Conservation (phyloP, 1,140 invertebrate species). For the Trichoplusia ni region DNA sequence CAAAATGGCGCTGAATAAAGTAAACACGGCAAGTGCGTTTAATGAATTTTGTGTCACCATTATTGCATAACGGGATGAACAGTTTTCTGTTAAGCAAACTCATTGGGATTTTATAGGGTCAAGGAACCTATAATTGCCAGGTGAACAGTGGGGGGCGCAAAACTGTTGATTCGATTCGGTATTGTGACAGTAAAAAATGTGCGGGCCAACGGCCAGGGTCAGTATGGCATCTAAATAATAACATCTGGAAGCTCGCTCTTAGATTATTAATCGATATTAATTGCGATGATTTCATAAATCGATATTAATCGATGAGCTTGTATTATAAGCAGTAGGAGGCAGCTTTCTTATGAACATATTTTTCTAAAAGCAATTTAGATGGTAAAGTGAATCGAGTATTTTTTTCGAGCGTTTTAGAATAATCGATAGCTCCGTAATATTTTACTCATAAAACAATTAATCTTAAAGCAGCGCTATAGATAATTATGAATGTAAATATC, state of each 20-base stretch:
- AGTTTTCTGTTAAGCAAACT: conserved; percentile 28
- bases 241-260: not conserved
- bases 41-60: conserved; percentile 27
- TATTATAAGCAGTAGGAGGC: too few relatives aligned
- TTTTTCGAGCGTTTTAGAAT: too few relatives aligned
- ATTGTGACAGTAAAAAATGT: conserved; percentile 30
- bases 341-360: too few relatives aligned
- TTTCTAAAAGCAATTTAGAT: too few relatives aligned
- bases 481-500: too few relatives aligned
- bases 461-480: too few relatives aligned
- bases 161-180: conserved; percentile 31
- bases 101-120: conserved; percentile 29
- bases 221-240: conserved; percentile 4
- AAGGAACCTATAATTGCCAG: conserved; percentile 17
- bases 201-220: conserved; percentile 21
- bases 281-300: conserved; percentile 1
- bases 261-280: conserved; percentile 13
- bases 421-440: too few relatives aligned
- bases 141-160: conserved; percentile 13
- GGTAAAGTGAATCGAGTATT: too few relatives aligned
- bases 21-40: conserved; percentile 21
- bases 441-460: too few relatives aligned
- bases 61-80: conserved; percentile 29
- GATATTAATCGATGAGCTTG: not conserved
- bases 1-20: conserved; percentile 31